Base-by-base conservation (phyloP, 2,888 invertebrate genomes). In the Hybos culiciformis region DNA sequence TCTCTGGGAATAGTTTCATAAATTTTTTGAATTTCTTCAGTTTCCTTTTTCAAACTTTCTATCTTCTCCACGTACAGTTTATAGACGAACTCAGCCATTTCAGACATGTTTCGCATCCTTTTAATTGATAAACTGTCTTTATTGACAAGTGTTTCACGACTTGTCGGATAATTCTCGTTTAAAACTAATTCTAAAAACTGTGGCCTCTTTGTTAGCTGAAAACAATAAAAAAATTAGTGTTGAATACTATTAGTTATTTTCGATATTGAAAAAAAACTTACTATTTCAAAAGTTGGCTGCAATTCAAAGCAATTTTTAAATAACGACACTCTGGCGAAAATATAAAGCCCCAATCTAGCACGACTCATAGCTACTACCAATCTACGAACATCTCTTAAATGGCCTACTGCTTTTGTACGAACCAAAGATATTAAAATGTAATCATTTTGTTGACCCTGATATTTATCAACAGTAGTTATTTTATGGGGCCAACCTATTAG, bases 371-470 rank as follows among this genome's bases (percentile, higher is more conserved):
- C 98, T 4, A 99, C 98, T 34, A 99, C 85, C 48, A 98, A 75
- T 59, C 98, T 83, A 8, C 98, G 75, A 1, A 97, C 87, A 70
- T 98, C 98, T 24, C 97, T 73, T 49, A 98, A 74, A 71, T 98
- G 98, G 29, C 98, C 98, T n/a, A 98, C 96, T 1, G 92, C 88
- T 59, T 83, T 83, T 0, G 97, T 97, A 48, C 96, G 77, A 18
- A 99, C 98, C 37, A 99, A 69, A 0, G 97, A 98, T 39, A 99
- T 74, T 14, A 99, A 73, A 46, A 99, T 93, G 58, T 90, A 93
- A 68, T 99, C 98, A 67, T 99, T 99, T 68, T 99, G 98, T 60
- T 99, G 98, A 44, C 98, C 98, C 62, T 99, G 98, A 66, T 94
- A 99, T 62, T 97, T 96, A 70, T 98, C 98, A 15, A 99, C 98